phyloP scores from a whole-genome alignment of 2,888 invertebrate species.

The Gibbula magus region DNA sequence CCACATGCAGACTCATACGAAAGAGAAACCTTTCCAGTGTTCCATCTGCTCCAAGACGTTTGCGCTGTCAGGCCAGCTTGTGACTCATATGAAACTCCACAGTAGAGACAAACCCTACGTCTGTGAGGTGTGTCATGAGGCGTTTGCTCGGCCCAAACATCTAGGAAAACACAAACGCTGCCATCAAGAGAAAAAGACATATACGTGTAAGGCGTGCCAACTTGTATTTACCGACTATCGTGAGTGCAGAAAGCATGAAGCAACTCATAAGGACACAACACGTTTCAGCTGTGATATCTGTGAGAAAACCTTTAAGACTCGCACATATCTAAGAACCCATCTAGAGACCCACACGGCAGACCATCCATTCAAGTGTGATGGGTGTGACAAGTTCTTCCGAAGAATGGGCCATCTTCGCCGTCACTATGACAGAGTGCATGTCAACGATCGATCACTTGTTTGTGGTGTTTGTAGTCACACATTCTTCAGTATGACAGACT shows the following conservation, averaged over 20 bases:
- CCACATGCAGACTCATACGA: neutral
- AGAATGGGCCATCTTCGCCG: neutral
- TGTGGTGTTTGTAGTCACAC: slow-evolving; percentile 7
- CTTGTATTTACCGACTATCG: neutral
- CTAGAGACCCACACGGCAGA: neutral
- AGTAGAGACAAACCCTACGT: neutral
- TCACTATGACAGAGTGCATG: slow-evolving; percentile 6
- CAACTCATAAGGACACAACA: neutral
- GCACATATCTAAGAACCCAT: neutral
- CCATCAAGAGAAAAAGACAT: neutral
- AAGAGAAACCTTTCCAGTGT: slow-evolving; percentile 1
- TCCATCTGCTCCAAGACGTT: neutral
- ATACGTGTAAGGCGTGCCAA: neutral
- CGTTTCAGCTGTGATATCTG: slow-evolving; percentile 8
- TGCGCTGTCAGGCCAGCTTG: neutral
- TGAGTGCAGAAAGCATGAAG: neutral
- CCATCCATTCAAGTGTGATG: neutral
- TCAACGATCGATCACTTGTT: slow-evolving; percentile 9
- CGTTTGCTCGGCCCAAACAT: neutral
- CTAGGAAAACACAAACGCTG: neutral
- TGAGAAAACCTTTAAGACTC: neutral
- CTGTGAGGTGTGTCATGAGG: neutral
- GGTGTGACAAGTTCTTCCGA: neutral
- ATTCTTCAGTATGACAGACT: neutral
- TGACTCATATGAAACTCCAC: neutral